These are phyloP conservation scores for Drosophila subquinaria DNA, from an alignment of 2,888 invertebrate genomes.

Conservation along the genomic window DNA sequence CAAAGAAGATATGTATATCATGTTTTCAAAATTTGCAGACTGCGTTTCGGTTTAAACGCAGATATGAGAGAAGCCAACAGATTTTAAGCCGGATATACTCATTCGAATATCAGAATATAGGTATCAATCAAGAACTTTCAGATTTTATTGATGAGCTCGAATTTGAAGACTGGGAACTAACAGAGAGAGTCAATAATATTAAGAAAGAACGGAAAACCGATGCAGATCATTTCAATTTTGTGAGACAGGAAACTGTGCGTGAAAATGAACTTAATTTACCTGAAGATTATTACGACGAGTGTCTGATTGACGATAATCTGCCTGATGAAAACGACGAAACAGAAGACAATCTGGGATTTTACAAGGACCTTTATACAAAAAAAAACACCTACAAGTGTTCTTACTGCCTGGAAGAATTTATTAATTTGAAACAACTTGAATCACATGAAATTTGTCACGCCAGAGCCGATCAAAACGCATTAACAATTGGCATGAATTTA, in stretches of 20 bases:
- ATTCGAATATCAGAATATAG: neutral
- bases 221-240: neutral
- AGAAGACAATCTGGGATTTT: too few species aligned
- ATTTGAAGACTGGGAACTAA: neutral
- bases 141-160: constrained; percentile 1
- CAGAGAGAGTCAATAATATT: neutral
- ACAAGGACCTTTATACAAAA: too few species aligned
- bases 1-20: neutral
- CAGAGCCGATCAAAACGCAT: too few species aligned
- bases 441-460: too few species aligned
- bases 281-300: too few species aligned
- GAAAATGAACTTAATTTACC: neutral
- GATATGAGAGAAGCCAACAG: neutral
- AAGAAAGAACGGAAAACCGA: neutral
- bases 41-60: neutral
- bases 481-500: too few species aligned
- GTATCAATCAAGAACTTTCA: neutral
- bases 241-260: neutral
- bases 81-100: neutral
- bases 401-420: too few species aligned
- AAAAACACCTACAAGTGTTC: too few species aligned
- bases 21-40: neutral
- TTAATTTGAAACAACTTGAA: too few species aligned
- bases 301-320: too few species aligned
- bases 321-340: too few species aligned